Conservation (phyloP, 2,113 vertebrate species). For the Salvator merianae region DNA sequence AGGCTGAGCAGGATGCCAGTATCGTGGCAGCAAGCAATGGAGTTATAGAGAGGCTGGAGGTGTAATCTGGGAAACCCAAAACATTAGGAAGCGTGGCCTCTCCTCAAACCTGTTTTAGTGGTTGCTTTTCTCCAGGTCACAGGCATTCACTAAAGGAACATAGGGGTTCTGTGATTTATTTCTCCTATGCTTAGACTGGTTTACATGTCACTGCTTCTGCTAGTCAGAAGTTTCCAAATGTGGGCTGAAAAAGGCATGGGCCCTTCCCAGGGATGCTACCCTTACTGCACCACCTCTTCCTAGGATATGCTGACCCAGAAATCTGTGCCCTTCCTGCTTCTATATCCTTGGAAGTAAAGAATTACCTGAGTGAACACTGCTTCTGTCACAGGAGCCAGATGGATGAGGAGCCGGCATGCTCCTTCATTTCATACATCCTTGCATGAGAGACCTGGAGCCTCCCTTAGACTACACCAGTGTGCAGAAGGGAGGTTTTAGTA, state of each 20-base stretch:
- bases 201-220: neutral
- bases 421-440: too few species aligned
- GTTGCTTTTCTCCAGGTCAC: neutral
- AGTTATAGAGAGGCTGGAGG: neutral
- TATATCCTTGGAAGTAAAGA: neutral
- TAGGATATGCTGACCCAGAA: neutral
- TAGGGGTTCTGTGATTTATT: neutral
- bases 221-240: neutral
- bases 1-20: too few species aligned
- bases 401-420: neutral
- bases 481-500: too few species aligned
- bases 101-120: neutral
- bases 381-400: neutral
- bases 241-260: neutral
- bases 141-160: too few species aligned
- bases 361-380: neutral
- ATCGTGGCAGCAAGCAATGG: too few species aligned
- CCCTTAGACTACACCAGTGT: too few species aligned
- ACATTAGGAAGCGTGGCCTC: neutral
- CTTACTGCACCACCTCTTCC: neutral
- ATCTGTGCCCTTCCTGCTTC: neutral
- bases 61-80: neutral
- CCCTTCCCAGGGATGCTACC: neutral
- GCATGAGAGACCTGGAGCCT: too few species aligned
- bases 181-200: neutral